Evolutionary conservation across 2,888 invertebrate genomes (phyloP).

Genomic region (Chrysopilus asiliformis): DNA sequence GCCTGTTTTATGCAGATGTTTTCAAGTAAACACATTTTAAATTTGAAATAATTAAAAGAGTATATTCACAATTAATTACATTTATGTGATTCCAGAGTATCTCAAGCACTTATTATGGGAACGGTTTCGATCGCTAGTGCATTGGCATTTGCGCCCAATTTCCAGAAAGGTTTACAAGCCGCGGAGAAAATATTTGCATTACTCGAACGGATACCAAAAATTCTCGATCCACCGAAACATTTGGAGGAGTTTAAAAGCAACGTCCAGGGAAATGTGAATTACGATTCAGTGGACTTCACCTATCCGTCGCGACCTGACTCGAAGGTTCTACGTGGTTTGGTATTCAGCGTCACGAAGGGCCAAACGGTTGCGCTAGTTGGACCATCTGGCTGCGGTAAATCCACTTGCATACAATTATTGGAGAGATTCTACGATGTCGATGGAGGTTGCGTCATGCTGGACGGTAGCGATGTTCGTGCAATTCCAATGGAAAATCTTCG

Average conservation of each 20-base stretch:
- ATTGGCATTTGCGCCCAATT: slow-evolving; percentile 57
- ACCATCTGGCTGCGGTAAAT: slow-evolving; percentile 78
- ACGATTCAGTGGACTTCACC: slow-evolving; percentile 52
- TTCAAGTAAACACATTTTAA: slow-evolving; percentile 54
- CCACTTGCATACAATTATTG: slow-evolving; percentile 70
- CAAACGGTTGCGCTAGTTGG: slow-evolving; percentile 68
- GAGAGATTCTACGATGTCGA: slow-evolving; percentile 73
- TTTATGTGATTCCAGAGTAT: slow-evolving; percentile 54
- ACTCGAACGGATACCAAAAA: slow-evolving; percentile 46
- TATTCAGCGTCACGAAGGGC: slow-evolving; percentile 47
- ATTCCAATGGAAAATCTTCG: slow-evolving; percentile 50
- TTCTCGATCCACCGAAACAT: slow-evolving; percentile 26
- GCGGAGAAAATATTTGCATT: slow-evolving; percentile 54
- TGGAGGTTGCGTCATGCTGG: slow-evolving; percentile 49
- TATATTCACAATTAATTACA: no score
- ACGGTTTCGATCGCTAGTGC: slow-evolving; percentile 56
- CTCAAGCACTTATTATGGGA: slow-evolving; percentile 57
- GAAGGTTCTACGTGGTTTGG: slow-evolving; percentile 51
- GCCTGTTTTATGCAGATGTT: slow-evolving; percentile 43
- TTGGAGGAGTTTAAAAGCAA: slow-evolving; percentile 37
- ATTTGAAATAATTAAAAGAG: no score
- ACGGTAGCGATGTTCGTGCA: slow-evolving; percentile 38
- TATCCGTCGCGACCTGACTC: slow-evolving; percentile 66
- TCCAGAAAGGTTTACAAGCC: slow-evolving; percentile 63
- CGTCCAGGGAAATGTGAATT: slow-evolving; percentile 52